These are phyloP conservation scores for Nomia melanderi DNA, from an alignment of 1,140 invertebrate genomes.

Conservation along the genomic window DNA sequence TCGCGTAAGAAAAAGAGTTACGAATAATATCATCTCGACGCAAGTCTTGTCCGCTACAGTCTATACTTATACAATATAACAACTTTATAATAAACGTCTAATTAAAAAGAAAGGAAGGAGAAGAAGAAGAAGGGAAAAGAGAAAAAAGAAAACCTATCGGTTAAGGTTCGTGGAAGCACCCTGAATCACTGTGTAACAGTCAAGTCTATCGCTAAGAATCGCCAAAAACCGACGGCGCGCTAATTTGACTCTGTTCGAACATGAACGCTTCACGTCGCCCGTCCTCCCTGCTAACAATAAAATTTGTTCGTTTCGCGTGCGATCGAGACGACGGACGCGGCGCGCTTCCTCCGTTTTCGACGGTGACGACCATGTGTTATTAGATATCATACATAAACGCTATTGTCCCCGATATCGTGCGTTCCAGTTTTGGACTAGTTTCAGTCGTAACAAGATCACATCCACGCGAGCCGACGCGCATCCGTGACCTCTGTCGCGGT, in stretches of 20 bases:
- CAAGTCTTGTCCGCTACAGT: slow-evolving; percentile 67
- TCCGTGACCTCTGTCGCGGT: background rate
- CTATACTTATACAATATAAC: slow-evolving; percentile 48
- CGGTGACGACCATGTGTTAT: no score
- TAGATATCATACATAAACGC: slow-evolving; percentile 29
- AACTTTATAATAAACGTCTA: slow-evolving; percentile 47
- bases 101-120: slow-evolving; percentile 33
- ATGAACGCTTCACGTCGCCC: background rate
- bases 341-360: background rate
- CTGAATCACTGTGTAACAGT: slow-evolving; percentile 73
- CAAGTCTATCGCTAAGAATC: slow-evolving; percentile 39
- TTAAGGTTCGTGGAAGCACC: slow-evolving; percentile 77
- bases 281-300: background rate
- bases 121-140: background rate
- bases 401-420: slow-evolving; percentile 23
- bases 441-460: slow-evolving; percentile 59
- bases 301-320: slow-evolving; percentile 18
- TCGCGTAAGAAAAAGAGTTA: slow-evolving; percentile 53
- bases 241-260: slow-evolving; percentile 22
- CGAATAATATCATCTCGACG: slow-evolving; percentile 60
- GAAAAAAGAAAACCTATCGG: slow-evolving; percentile 40
- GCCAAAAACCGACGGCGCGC: slow-evolving; percentile 24
- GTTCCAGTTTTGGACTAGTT: slow-evolving; percentile 74
- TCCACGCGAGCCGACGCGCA: slow-evolving; percentile 10
- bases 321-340: slow-evolving; percentile 18